Base-by-base conservation (phyloP, 2,888 invertebrate genomes). In the Griposia aprilina region DNA sequence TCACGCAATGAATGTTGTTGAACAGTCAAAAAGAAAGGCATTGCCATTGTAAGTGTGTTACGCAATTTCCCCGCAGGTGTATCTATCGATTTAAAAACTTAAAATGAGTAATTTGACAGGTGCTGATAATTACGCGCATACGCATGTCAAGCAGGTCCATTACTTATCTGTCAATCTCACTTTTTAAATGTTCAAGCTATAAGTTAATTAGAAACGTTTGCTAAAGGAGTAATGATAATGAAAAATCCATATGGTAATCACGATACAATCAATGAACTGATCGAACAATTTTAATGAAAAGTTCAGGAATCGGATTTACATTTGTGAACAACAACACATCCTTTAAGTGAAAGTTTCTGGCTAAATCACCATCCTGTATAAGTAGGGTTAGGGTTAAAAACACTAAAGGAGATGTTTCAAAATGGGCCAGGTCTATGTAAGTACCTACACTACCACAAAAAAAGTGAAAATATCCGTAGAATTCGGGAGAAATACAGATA, bases 271-370 rank as follows among this genome's bases (percentile, higher is more conserved):
- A 63, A 63, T 81, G 17, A 55, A 63, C 30, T 59, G 5, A 45
- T 65, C 30, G 13, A 17, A 17, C 13, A 36, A 65, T 76, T 76
- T 17, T 30, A 76, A 52, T 52, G 11, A 45, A 57, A 82, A 65
- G 8, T 57, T 15, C 20, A 57, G 13, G 4, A 76, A 26, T 76
- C n/a, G 0, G n/a, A 59, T 79, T 82, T 65, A 45, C 82, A 52
- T 82, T 45, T 65, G 57, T 45, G 3, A 79, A 30, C n/a, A 57
- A 82, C 82, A 82, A 82, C 41, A 50, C 26, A 75, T 0, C 30
- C 55, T 63, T 5, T 36, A 41, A 11, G 0, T 75, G n/a, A 6
- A 45, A 76, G 76, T 76, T 82, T 50, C 11, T 4, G 20, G 41
- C 48, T 50, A 50, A 78, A 57, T 41, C 30, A 55, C 6, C 48